phyloP scores from a whole-genome alignment of 1,140 invertebrate genomes.

The Epicauta chinensis region DNA sequence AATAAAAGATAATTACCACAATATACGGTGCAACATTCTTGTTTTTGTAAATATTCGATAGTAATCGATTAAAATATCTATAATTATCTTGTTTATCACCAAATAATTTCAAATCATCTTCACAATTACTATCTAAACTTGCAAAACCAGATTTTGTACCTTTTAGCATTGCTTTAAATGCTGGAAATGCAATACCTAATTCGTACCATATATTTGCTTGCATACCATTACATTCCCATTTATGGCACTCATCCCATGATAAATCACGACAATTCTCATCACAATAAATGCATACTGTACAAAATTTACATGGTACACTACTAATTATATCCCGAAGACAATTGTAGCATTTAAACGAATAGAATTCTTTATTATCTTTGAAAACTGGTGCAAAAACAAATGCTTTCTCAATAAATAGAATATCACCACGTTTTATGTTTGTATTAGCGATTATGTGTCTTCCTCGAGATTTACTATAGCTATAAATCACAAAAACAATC shows the following conservation, averaged over 20 bases:
- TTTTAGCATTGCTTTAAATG: conserved; percentile 56
- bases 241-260: conserved; percentile 59
- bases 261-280: conserved; percentile 51
- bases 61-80: conserved; percentile 43
- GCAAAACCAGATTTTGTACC: conserved; percentile 40
- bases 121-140: conserved; percentile 39
- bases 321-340: conserved; percentile 33
- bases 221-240: conserved; percentile 66
- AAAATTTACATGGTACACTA: conserved; percentile 49
- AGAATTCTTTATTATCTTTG: conserved; percentile 33
- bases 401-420: conserved; percentile 65
- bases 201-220: conserved; percentile 54
- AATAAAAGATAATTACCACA: conserved; percentile 24
- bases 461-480: conserved; percentile 43
- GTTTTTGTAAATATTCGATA: conserved; percentile 36
- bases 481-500: no score
- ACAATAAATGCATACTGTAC: conserved; percentile 62
- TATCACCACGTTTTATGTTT: conserved; percentile 54
- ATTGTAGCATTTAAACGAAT: conserved; percentile 35
- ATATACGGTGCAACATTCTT: conserved; percentile 29
- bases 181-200: conserved; percentile 72
- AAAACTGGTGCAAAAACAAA: conserved; percentile 53
- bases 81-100: conserved; percentile 42
- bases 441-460: conserved; percentile 49
- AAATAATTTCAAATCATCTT: conserved; percentile 44